These are phyloP conservation scores for Menidia menidia DNA, from an alignment of 2,797 vertebrate genomes.

Conservation along the genomic window DNA sequence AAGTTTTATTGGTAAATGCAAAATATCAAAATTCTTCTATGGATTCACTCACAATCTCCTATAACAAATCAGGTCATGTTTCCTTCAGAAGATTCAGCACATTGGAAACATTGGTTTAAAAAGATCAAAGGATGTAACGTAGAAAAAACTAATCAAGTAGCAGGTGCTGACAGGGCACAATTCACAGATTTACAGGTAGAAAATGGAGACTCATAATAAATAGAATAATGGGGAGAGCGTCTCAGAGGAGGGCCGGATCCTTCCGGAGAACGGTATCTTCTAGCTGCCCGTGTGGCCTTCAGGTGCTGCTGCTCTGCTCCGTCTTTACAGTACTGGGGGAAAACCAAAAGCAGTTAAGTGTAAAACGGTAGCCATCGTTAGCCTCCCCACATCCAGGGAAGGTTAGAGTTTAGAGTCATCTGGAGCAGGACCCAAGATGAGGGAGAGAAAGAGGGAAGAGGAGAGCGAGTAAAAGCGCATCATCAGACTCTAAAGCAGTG, in stretches of 20 bases:
- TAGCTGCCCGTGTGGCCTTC: constrained; percentile 57
- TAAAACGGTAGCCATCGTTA: neutral
- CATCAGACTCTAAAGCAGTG: too few relatives aligned
- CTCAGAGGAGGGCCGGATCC: constrained; percentile 21
- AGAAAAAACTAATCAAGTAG: too few relatives aligned
- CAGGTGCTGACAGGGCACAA: neutral
- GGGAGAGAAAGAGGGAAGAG: too few relatives aligned
- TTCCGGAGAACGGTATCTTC: constrained; percentile 21
- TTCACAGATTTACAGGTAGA: constrained; percentile 51
- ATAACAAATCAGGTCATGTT: constrained; percentile 35
- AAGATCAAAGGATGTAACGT: neutral
- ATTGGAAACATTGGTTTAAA: constrained; percentile 51
- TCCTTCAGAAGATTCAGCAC: constrained; percentile 66
- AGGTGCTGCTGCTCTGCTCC: constrained; percentile 89
- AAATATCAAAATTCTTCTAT: constrained; percentile 63
- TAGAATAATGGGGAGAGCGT: constrained; percentile 60
- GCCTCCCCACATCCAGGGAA: too few relatives aligned
- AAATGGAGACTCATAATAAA: constrained; percentile 72
- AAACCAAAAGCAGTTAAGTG: neutral
- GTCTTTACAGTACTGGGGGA: constrained; percentile 83
- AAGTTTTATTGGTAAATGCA: constrained; percentile 71
- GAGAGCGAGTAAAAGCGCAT: too few relatives aligned
- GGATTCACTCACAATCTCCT: constrained; percentile 27
- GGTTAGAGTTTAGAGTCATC: too few relatives aligned
- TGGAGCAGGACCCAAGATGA: too few relatives aligned